Evolutionary conservation across 2,113 vertebrate species (phyloP).

Genomic region (Poecile atricapillus): DNA sequence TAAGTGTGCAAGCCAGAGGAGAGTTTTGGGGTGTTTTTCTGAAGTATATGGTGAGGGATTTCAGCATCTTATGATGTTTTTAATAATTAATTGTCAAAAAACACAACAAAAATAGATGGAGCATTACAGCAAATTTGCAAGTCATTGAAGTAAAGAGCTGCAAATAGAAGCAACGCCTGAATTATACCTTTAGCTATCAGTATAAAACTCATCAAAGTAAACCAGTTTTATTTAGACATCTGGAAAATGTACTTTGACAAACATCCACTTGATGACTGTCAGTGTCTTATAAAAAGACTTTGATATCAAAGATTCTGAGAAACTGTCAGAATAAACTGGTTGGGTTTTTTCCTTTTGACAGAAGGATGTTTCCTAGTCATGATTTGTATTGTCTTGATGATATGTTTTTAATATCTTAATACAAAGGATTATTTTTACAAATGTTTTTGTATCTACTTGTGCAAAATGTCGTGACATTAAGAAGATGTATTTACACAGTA

Average conservation of each 20-base stretch:
- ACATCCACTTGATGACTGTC: conserved; percentile 68
- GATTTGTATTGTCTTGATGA: conserved; percentile 63
- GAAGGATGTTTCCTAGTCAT: conserved; percentile 41
- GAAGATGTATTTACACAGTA: not conserved
- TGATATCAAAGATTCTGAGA: conserved; percentile 67
- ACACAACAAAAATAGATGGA: not conserved
- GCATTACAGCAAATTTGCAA: conserved; percentile 28
- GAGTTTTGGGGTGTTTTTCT: not conserved
- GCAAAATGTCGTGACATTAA: conserved; percentile 20
- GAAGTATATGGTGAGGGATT: not conserved
- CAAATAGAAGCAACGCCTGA: not conserved
- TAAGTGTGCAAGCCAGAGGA: not conserved
- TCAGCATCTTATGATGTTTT: not conserved
- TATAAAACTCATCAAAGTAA: conserved; percentile 68
- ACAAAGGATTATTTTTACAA: conserved; percentile 60
- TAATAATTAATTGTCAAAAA: conserved; percentile 48
- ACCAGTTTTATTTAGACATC: conserved; percentile 72
- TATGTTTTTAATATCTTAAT: conserved; percentile 53
- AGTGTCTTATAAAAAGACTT: conserved; percentile 67
- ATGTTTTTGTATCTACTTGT: conserved; percentile 41
- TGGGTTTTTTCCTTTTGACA: conserved; percentile 44
- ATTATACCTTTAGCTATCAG: conserved; percentile 44
- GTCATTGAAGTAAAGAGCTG: conserved; percentile 47
- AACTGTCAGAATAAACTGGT: conserved; percentile 60
- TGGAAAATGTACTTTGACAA: conserved; percentile 72